Evolutionary conservation across 2,113 vertebrate genomes (phyloP).

Genomic region (Brachyhypopomus gauderio): DNA sequence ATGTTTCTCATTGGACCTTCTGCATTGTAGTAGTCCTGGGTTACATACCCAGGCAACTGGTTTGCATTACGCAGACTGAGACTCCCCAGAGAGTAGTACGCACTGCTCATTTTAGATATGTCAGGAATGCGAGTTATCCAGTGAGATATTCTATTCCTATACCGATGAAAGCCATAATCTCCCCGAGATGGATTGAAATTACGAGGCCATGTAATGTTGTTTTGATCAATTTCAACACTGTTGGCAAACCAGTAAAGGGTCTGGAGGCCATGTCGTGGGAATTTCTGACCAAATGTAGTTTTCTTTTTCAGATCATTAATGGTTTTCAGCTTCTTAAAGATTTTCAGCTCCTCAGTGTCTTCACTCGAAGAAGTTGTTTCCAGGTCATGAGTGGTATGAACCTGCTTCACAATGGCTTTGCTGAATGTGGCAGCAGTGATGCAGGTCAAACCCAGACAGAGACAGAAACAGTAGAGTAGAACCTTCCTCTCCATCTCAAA

Average conservation of each 20-base stretch:
- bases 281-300: not conserved
- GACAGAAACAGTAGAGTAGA: not conserved
- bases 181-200: not conserved
- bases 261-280: not conserved
- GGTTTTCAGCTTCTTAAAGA: not conserved
- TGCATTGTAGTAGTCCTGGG: not conserved
- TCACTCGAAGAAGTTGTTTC: no score
- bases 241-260: not conserved
- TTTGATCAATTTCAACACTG: not conserved
- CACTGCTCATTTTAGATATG: not conserved
- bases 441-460: not conserved
- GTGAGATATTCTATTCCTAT: not conserved
- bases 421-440: no score
- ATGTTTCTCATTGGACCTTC: not conserved
- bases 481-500: not conserved
- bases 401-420: no score
- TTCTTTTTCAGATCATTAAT: not conserved
- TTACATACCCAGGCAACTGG: not conserved
- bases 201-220: not conserved
- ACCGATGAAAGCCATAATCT: not conserved
- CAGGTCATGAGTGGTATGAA: no score
- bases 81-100: not conserved
- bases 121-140: not conserved
- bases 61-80: not conserved
- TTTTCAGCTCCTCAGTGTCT: no score